These are phyloP conservation scores for Odontomyia ornata DNA, from an alignment of 2,888 invertebrate species.

Conservation along the genomic window DNA sequence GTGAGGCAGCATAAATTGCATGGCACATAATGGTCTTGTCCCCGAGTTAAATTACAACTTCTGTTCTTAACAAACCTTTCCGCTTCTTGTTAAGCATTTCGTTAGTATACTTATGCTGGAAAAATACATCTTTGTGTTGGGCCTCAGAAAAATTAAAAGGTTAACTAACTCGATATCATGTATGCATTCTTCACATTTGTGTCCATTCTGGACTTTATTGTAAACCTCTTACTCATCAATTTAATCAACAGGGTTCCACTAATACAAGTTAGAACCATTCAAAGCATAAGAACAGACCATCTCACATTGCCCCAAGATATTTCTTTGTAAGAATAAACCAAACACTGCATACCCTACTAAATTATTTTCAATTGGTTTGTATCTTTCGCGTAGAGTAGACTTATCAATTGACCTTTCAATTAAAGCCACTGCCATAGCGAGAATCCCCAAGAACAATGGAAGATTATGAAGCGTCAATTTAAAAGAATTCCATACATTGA, in stretches of 20 bases:
- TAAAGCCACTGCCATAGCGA: constrained; percentile 36
- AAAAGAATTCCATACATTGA: neutral
- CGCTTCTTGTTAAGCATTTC: neutral
- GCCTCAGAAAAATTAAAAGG: too few species aligned
- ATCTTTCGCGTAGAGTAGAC: constrained; percentile 22
- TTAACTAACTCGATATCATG: too few species aligned
- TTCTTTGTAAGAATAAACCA: neutral
- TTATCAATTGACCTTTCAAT: constrained; percentile 50
- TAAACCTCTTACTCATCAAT: constrained; percentile 40
- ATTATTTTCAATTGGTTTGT: constrained; percentile 48
- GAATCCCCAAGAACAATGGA: constrained; percentile 11
- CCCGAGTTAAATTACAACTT: neutral
- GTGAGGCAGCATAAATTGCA: neutral
- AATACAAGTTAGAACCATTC: neutral
- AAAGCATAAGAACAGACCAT: neutral
- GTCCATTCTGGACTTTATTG: too few species aligned
- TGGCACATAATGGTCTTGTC: neutral
- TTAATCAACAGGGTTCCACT: neutral
- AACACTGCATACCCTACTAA: constrained; percentile 14
- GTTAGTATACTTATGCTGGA: too few species aligned
- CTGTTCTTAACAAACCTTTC: neutral
- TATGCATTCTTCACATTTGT: too few species aligned
- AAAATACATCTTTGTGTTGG: neutral
- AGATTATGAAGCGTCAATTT: constrained; percentile 7
- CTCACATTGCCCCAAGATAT: neutral